A percentile compares a stretch with the other conserved stretches of the same genome.
Conservation (phyloP, 2,113 vertebrate genomes). For the Erythrocercus mccallii region DNA sequence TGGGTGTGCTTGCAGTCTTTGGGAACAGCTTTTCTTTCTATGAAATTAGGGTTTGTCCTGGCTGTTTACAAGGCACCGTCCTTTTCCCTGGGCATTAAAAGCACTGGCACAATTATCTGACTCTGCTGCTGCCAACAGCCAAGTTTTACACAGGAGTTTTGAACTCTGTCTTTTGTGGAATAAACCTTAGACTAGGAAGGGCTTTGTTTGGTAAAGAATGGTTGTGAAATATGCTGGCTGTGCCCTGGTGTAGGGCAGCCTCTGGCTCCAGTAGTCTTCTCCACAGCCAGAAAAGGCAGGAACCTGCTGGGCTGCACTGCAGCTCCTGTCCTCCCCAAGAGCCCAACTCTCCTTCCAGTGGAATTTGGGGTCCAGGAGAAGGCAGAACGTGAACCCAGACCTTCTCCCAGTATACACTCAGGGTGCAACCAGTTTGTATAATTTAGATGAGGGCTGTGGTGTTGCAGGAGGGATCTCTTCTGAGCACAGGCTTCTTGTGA, state of each 20-base stretch:
- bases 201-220: not conserved
- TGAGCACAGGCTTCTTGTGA: not conserved
- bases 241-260: not conserved
- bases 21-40: not conserved
- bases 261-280: not conserved
- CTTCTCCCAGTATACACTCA: not conserved
- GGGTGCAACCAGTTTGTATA: not conserved
- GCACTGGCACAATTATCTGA: not conserved
- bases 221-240: not conserved
- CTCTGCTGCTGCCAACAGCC: not conserved
- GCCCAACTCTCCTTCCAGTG: not conserved
- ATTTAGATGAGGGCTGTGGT: not conserved
- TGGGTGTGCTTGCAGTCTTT: not conserved
- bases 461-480: not conserved
- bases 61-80: not conserved
- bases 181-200: not conserved
- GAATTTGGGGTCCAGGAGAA: not conserved
- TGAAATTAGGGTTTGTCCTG: not conserved
- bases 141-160: not conserved
- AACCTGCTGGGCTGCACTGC: not conserved
- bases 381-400: accelerated
- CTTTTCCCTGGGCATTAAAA: not conserved
- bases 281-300: not conserved
- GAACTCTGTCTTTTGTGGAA: not conserved
- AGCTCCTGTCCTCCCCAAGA: not conserved